phyloP scores from a whole-genome alignment of 2,888 invertebrate species.

The Opisthograptis luteolata region DNA sequence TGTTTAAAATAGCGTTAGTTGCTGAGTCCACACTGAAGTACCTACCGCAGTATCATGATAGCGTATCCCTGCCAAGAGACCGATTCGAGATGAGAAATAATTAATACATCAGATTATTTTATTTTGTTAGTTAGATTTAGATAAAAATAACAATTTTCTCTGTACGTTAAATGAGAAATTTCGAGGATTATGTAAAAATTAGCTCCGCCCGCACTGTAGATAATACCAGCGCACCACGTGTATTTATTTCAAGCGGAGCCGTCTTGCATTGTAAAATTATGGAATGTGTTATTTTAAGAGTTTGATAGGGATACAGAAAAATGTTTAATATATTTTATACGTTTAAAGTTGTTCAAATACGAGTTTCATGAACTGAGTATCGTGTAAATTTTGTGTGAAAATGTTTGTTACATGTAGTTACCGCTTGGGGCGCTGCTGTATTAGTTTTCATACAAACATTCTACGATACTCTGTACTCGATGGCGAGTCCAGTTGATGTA shows the following conservation, averaged over 20 bases:
- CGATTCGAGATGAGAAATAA: constrained; percentile 66
- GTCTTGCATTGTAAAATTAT: constrained; percentile 26
- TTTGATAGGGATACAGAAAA: constrained; percentile 66
- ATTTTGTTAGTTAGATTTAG: constrained; percentile 49
- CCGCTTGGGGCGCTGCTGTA: too few relatives aligned
- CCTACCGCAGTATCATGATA: constrained; percentile 40
- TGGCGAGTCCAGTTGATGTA: too few relatives aligned
- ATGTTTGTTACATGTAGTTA: too few relatives aligned
- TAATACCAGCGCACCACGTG: constrained; percentile 62
- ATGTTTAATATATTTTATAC: constrained; percentile 47
- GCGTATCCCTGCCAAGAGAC: constrained; percentile 62
- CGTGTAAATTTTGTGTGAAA: too few relatives aligned
- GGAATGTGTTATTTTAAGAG: constrained; percentile 43
- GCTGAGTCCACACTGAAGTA: constrained; percentile 44
- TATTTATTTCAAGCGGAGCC: constrained; percentile 61
- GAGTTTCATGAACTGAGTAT: constrained; percentile 39
- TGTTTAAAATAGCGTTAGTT: constrained; percentile 67
- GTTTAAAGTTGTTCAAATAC: too few relatives aligned
- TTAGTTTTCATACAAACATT: too few relatives aligned
- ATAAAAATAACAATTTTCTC: constrained; percentile 25
- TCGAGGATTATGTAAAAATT: constrained; percentile 21
- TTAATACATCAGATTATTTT: constrained; percentile 76
- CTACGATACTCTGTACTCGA: too few relatives aligned
- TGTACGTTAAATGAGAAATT: constrained; percentile 16
- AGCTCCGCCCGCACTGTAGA: constrained; percentile 69